Evolutionary conservation across 2,797 vertebrate species (phyloP).

Genomic region (Manis pentadactyla): DNA sequence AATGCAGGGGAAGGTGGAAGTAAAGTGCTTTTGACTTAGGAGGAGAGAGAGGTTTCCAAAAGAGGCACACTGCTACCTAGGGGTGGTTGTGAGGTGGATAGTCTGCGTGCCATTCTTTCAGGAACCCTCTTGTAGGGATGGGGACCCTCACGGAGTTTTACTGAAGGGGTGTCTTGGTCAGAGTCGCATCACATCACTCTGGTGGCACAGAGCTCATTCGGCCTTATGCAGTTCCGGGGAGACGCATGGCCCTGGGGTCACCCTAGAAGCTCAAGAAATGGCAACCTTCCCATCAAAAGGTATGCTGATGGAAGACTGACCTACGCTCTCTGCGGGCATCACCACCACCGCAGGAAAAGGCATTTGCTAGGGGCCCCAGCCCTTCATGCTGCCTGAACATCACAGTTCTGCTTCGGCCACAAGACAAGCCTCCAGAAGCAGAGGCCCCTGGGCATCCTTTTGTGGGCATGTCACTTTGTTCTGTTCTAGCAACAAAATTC

Average conservation of each 20-base stretch:
- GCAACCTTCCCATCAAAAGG: background rate
- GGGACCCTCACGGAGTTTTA: background rate
- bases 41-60: background rate
- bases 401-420: background rate
- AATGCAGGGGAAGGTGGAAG: no score
- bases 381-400: rapidly evolving
- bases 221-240: background rate
- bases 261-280: background rate
- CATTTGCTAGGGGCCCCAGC: rapidly evolving
- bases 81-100: background rate
- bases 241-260: background rate
- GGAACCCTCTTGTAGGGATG: background rate
- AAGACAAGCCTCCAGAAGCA: background rate
- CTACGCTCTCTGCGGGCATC: rapidly evolving
- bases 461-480: background rate
- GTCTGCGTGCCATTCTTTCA: background rate
- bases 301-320: rapidly evolving
- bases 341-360: background rate
- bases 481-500: background rate
- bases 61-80: rapidly evolving
- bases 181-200: background rate
- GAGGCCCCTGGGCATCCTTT: background rate
- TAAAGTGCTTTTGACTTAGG: no score
- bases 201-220: background rate
- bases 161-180: background rate